phyloP scores from a whole-genome alignment of 2,113 vertebrate species.

The Gobio gobio region DNA sequence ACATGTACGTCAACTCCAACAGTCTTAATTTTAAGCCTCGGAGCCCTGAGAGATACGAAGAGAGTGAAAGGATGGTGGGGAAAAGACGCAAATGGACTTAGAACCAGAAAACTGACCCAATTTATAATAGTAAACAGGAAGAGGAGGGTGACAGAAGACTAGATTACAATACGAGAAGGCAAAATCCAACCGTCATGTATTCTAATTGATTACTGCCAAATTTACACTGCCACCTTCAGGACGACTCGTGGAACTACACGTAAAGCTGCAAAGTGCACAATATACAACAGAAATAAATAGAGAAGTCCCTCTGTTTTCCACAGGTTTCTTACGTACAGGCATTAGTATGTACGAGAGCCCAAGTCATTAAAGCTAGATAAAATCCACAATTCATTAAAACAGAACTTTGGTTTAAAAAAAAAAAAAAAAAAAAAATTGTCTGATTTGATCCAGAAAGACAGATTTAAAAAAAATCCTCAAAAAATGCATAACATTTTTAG shows the following conservation, averaged over 20 bases:
- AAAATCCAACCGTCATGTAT: slow-evolving; percentile 37
- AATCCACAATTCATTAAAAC: not conserved
- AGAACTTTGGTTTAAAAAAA: slow-evolving; percentile 39
- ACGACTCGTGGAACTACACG: slow-evolving; percentile 41
- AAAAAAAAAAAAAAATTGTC: slow-evolving; percentile 27
- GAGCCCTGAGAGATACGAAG: slow-evolving; percentile 22
- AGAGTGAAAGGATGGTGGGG: not conserved
- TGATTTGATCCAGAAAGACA: not conserved
- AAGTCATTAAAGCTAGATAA: slow-evolving; percentile 28
- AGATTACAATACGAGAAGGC: slow-evolving; percentile 38
- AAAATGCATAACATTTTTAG: slow-evolving; percentile 44
- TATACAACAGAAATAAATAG: slow-evolving; percentile 48
- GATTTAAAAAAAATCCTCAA: slow-evolving; percentile 11
- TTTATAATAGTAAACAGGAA: not conserved
- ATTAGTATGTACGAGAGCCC: not conserved
- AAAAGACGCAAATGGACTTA: not conserved
- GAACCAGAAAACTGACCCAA: not conserved
- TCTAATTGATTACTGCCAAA: slow-evolving; percentile 44
- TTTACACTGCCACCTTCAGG: slow-evolving; percentile 56
- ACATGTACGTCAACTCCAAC: slow-evolving; percentile 1
- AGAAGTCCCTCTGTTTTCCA: slow-evolving; percentile 33
- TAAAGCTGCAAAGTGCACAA: slow-evolving; percentile 10
- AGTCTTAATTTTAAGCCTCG: not conserved
- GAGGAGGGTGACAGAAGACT: not conserved
- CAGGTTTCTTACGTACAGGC: slow-evolving; percentile 23